These are phyloP conservation scores for Pseudomyrmex gracilis DNA, from an alignment of 1,140 invertebrate species.

Conservation along the genomic window DNA sequence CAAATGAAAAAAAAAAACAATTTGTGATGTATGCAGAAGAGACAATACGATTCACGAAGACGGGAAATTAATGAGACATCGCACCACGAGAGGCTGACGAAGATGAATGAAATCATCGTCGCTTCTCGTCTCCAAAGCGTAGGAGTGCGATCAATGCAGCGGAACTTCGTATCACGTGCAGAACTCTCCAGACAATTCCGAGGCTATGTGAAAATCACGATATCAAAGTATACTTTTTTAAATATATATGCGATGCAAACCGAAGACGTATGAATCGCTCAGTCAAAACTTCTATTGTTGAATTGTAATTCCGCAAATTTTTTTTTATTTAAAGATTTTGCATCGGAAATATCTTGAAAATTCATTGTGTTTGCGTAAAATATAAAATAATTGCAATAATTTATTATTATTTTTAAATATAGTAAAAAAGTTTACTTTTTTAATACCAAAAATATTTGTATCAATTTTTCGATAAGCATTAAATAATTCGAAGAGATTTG, in stretches of 20 bases:
- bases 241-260: not conserved
- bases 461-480: not conserved
- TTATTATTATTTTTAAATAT: too few species aligned
- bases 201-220: not conserved
- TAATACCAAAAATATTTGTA: too few species aligned
- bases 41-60: not conserved
- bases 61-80: constrained; percentile 40
- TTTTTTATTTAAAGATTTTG: too few species aligned
- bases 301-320: not conserved
- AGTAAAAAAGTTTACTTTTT: too few species aligned
- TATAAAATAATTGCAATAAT: too few species aligned
- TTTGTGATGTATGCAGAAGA: not conserved
- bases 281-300: too few species aligned
- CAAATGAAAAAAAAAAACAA: not conserved
- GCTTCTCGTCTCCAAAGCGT: not conserved
- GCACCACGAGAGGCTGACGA: constrained; percentile 18
- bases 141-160: constrained; percentile 13
- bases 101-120: constrained; percentile 58
- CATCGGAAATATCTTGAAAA: too few species aligned
- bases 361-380: too few species aligned
- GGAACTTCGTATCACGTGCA: not conserved
- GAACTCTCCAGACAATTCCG: not conserved
- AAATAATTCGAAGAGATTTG: not conserved
- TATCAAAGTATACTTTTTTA: not conserved
- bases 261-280: too few species aligned